Base-by-base conservation (phyloP, 2,888 invertebrate genomes). In the Tachina lurida region DNA sequence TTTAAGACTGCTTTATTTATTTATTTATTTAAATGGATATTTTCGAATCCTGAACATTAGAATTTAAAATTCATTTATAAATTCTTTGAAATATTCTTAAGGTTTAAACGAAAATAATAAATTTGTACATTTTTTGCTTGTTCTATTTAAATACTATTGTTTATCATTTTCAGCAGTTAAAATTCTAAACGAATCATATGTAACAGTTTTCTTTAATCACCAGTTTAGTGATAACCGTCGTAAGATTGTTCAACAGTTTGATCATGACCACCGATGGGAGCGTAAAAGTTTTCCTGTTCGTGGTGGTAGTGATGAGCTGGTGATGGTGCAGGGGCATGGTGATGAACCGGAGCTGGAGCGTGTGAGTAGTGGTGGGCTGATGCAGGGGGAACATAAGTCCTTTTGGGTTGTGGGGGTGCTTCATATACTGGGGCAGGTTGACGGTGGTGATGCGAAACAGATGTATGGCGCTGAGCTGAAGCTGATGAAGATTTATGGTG, bases 141-240 rank as follows among this genome's bases (percentile, higher is more conserved):
- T 58, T 58, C 31, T 58, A 71, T 31, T 71, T 31, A n/a, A 71
- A 56, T 56, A 43, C 56, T 47, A 68, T 8, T 67, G 31, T 67
- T n/a, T 3, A 39, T 49, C n/a, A 52, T 39, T 49, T 52, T 39
- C 22, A 71, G 10, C 41, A 17, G 45, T 39, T 56, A 54, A 12
- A n/a, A 76, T 22, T 31, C 54, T 70, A 52, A 67, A 39, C 39
- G 39, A 49, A 17, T 67, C 39, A 67, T 49, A 13, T n/a, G 1
- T 10, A 31, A n/a, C 39, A 39, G 39, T 52, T 45, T 8, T 0
- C 22, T 22, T 10, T 45, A 43, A 43, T 12, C 19, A 17, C 31
- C 10, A 17, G 31, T 10, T 62, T 81, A 68, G 39, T 49, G 56
- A 17, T 82, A 82, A 17, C 82, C 82, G 62, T 73, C 67, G 5